These are phyloP conservation scores for Larimichthys crocea DNA, from an alignment of 2,113 vertebrate genomes.

Conservation along the genomic window DNA sequence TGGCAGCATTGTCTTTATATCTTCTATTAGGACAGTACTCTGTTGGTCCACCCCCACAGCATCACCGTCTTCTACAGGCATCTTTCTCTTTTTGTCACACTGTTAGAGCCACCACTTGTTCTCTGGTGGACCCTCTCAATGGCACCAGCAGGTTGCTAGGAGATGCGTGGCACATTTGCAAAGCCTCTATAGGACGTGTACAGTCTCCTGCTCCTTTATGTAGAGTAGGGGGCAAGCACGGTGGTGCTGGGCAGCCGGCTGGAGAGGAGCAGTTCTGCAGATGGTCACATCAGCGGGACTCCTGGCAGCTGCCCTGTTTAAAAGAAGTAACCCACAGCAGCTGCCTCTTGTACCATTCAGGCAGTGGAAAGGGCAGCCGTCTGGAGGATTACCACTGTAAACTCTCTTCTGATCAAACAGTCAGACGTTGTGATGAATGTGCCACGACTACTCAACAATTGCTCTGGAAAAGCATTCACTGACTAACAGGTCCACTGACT, in stretches of 20 bases:
- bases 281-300: slow-evolving; percentile 67
- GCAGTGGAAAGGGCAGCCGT: slow-evolving; percentile 29
- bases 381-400: slow-evolving; percentile 5
- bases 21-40: neutral
- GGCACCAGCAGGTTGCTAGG: slow-evolving; percentile 12
- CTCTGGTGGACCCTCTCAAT: slow-evolving; percentile 5
- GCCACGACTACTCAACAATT: neutral
- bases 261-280: slow-evolving; percentile 63
- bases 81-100: neutral
- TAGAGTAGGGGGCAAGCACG: neutral
- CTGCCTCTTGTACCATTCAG: slow-evolving; percentile 38
- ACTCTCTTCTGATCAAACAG: slow-evolving; percentile 2
- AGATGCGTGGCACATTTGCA: slow-evolving; percentile 41
- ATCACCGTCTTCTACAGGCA: slow-evolving; percentile 6
- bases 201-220: slow-evolving; percentile 19
- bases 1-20: neutral
- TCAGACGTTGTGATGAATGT: slow-evolving; percentile 17
- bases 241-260: slow-evolving; percentile 11
- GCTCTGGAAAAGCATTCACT: slow-evolving; percentile 13
- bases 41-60: neutral
- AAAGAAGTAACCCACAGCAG: slow-evolving; percentile 45
- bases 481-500: neutral
- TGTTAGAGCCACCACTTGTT: slow-evolving; percentile 26
- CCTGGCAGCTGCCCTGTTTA: slow-evolving; percentile 62
- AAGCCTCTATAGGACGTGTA: slow-evolving; percentile 1